These are phyloP conservation scores for Sialia sialis DNA, from an alignment of 2,113 vertebrate species.

Conservation along the genomic window DNA sequence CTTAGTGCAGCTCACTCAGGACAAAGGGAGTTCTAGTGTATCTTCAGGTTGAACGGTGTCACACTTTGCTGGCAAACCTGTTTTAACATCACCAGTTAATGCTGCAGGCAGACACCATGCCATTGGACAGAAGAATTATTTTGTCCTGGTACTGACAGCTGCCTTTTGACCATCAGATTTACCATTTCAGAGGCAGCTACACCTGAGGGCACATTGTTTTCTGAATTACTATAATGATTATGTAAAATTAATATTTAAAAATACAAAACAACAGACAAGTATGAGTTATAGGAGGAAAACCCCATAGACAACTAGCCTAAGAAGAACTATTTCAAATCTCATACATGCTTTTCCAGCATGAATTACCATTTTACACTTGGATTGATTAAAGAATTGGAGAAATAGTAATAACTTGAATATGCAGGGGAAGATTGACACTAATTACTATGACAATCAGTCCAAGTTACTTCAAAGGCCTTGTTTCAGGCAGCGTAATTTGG, in stretches of 20 bases:
- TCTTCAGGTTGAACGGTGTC: background rate
- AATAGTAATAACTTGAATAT: background rate
- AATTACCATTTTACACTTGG: background rate
- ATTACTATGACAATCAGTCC: background rate
- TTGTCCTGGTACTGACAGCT: background rate
- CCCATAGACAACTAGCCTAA: background rate
- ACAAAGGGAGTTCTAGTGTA: background rate
- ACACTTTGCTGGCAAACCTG: background rate
- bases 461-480: background rate
- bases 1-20: background rate
- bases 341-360: background rate
- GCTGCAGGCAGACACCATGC: fast-evolving
- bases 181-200: background rate
- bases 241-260: background rate
- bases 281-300: fast-evolving
- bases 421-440: background rate
- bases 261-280: background rate
- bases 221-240: background rate
- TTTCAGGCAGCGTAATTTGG: background rate
- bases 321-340: background rate
- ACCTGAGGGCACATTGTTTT: background rate
- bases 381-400: background rate
- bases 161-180: background rate
- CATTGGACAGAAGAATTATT: background rate
- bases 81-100: background rate